A percentile compares a stretch with the other conserved stretches of the same genome.
phyloP scores from a whole-genome alignment of 2,797 vertebrate species.

The Siniperca undulata region DNA sequence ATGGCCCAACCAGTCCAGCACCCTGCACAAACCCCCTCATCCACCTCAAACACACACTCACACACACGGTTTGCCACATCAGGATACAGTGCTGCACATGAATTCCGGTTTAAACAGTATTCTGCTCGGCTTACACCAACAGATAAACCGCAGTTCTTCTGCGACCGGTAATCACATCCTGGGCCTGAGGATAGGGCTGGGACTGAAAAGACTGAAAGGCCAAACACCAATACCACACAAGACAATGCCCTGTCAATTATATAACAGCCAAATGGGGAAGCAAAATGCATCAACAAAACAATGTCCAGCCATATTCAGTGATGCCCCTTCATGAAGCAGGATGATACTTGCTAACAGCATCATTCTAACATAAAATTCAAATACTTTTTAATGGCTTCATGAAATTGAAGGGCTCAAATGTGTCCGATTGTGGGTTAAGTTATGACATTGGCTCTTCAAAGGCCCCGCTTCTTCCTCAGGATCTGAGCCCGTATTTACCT shows the following conservation, averaged over 20 bases:
- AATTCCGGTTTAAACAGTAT: conserved; percentile 98
- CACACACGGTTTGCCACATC: conserved; percentile 92
- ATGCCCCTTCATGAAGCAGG: not conserved
- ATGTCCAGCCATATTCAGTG: not conserved
- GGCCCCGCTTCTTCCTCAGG: not conserved
- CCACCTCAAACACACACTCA: conserved; percentile 65
- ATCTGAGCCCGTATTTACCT: not conserved
- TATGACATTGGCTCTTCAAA: not conserved
- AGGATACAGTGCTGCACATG: conserved; percentile 97
- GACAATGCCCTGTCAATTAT: conserved; percentile 15
- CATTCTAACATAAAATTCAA: not conserved
- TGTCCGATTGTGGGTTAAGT: not conserved
- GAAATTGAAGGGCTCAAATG: not conserved
- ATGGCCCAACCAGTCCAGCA: conserved; percentile 79
- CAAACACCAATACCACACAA: conserved; percentile 29
- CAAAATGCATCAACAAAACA: conserved; percentile 6
- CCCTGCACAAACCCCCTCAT: conserved; percentile 75
- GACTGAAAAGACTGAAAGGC: conserved; percentile 62
- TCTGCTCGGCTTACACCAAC: conserved; percentile 93
- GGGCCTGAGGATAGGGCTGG: conserved; percentile 53
- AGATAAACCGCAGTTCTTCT: conserved; percentile 91
- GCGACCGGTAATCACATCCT: conserved; percentile 90
- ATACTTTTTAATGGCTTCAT: not conserved
- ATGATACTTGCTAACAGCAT: not conserved
- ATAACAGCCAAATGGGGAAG: conserved; percentile 28